These are phyloP conservation scores for Toxotes chatareus DNA, from an alignment of 2,113 vertebrate genomes.

Conservation along the genomic window DNA sequence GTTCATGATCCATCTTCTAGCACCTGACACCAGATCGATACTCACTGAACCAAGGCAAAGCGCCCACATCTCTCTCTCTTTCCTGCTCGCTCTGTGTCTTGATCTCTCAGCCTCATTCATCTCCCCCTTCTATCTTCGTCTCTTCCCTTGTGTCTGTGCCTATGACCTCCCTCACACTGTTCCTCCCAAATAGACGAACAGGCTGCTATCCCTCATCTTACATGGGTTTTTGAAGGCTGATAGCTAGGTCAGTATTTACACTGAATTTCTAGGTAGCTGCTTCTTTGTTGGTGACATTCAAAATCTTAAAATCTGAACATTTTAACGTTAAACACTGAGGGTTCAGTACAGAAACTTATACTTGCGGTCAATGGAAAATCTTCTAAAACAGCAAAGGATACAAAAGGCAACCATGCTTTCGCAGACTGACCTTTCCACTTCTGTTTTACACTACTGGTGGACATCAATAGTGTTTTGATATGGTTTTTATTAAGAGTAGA, in stretches of 20 bases:
- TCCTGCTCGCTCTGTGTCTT: slow-evolving; percentile 15
- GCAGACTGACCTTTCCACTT: neutral
- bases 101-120: slow-evolving; percentile 38
- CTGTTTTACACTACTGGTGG: neutral
- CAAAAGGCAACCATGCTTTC: neutral
- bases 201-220: slow-evolving; percentile 9
- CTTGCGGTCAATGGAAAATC: neutral
- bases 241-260: neutral
- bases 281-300: neutral
- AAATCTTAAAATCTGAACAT: neutral
- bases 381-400: neutral
- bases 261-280: neutral
- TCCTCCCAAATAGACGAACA: neutral
- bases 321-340: neutral
- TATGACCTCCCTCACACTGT: slow-evolving; percentile 49
- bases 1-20: slow-evolving; percentile 70
- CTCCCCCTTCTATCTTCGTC: slow-evolving; percentile 30
- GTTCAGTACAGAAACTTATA: neutral
- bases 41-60: slow-evolving; percentile 56
- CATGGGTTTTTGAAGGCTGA: slow-evolving; percentile 16
- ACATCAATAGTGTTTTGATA: neutral
- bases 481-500: neutral
- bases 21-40: slow-evolving; percentile 78
- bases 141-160: slow-evolving; percentile 30
- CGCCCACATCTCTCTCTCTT: slow-evolving; percentile 50